A percentile compares a stretch with the other conserved stretches of the same genome.
Evolutionary conservation across 2,797 vertebrate species (phyloP).

Genomic region (Poecilia velifera): DNA sequence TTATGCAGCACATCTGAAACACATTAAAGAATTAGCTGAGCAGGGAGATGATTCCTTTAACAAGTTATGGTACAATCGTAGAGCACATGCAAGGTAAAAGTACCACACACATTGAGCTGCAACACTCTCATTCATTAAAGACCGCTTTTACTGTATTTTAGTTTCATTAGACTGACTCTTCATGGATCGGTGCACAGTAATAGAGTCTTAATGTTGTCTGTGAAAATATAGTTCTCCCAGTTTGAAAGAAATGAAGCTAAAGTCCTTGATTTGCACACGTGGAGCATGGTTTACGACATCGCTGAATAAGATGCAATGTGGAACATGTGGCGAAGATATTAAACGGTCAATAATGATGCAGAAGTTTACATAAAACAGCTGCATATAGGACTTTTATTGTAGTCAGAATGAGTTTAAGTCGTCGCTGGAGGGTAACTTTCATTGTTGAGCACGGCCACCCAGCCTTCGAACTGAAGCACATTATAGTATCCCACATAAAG

Average conservation of each 20-base stretch:
- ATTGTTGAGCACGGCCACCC: constrained; percentile 38
- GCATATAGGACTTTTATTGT: constrained; percentile 33
- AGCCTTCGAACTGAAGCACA: constrained; percentile 17
- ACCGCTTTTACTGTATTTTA: neutral
- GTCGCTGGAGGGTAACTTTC: constrained; percentile 33
- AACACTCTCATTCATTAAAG: neutral
- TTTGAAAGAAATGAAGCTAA: neutral
- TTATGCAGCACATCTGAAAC: constrained; percentile 34
- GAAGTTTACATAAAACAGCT: constrained; percentile 9
- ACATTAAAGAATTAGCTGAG: constrained; percentile 39
- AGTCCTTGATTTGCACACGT: constrained; percentile 7
- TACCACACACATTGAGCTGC: constrained; percentile 32
- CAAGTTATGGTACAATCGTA: constrained; percentile 2
- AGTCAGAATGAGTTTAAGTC: constrained; percentile 22
- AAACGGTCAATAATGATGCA: constrained; percentile 25
- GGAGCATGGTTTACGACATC: constrained; percentile 20
- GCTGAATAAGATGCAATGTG: constrained; percentile 10
- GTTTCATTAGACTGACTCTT: constrained; percentile 10
- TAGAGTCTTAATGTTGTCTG: neutral
- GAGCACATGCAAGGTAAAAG: constrained; percentile 4
- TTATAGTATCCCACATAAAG: neutral
- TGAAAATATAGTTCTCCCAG: constrained; percentile 5
- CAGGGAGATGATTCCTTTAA: constrained; percentile 25
- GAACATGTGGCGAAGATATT: constrained; percentile 29
- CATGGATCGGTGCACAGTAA: neutral